A percentile compares a stretch with the other conserved stretches of the same genome.
These are phyloP conservation scores for Polydrusus cervinus DNA, from an alignment of 2,888 invertebrate genomes.

Conservation along the genomic window DNA sequence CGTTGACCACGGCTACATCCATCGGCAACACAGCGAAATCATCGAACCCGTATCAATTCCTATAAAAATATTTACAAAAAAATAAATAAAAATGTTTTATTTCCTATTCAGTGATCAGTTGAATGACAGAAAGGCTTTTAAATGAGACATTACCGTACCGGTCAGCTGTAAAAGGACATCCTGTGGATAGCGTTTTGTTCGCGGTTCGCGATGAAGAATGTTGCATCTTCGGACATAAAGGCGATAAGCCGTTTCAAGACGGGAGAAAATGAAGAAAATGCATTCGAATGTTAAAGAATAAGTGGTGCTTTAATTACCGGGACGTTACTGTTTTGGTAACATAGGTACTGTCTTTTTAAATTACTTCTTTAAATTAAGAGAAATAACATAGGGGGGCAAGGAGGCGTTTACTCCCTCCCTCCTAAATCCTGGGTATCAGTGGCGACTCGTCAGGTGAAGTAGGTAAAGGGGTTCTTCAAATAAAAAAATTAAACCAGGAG, in stretches of 20 bases:
- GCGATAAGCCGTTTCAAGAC: constrained; percentile 3
- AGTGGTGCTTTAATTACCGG: too few relatives aligned
- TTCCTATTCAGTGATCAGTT: constrained; percentile 20
- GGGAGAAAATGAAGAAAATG: not conserved
- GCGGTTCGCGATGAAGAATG: constrained; percentile 40
- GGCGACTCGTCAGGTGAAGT: too few relatives aligned
- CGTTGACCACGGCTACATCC: too few relatives aligned
- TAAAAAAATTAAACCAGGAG: too few relatives aligned
- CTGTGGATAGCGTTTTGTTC: constrained; percentile 44
- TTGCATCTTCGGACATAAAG: constrained; percentile 39
- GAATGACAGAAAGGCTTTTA: constrained; percentile 53
- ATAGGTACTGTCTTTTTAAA: too few relatives aligned
- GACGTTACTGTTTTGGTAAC: too few relatives aligned
- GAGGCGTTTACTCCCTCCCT: too few relatives aligned
- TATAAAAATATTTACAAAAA: constrained; percentile 5
- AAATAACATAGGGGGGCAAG: too few relatives aligned
- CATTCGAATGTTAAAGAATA: not conserved
- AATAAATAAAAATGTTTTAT: constrained; percentile 37
- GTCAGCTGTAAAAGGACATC: constrained; percentile 41
- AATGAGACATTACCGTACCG: constrained; percentile 60
- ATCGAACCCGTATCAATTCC: not conserved
- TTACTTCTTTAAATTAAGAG: too few relatives aligned
- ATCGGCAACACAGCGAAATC: too few relatives aligned
- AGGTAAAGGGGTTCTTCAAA: too few relatives aligned
- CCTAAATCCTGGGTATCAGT: too few relatives aligned